Evolutionary conservation across 1,140 invertebrate species (phyloP), one percentile per base, ranked within the genome.

Genomic region (Dreissena polymorpha): DNA sequence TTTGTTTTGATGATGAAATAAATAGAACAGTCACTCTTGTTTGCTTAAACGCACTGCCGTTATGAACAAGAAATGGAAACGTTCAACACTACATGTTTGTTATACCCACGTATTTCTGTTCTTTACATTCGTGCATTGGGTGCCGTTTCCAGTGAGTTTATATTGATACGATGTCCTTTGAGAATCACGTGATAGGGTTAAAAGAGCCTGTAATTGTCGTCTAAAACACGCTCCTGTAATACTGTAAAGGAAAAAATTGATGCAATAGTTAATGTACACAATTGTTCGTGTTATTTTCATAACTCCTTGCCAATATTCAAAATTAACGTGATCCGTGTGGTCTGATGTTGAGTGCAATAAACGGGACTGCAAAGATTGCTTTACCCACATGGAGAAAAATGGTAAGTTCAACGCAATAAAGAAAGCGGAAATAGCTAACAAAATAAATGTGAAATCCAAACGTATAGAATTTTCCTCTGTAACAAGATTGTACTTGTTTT

Each of bases 181-280:
- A 39, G 39, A 39, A 39, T 39, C 39, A 39, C 39, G 39, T 39
- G 39, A 8, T 39, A 2, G 39, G 39, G 39, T 39, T 2, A 39
- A 39, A 39, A 39, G 39, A 39, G 39, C 39, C 39, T 39, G 39
- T 39, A 89, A 14, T 78, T 87, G 85, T 25, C 77, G 23, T 21
- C 89, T 83, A 73, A 89, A 90, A 55, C 86, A 89, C 0, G 82
- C 85, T 0, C 90, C 89, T 0, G 89, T 90, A 18, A 91, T 84
- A 72, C 87, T 89, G 72, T 91, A 91, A 51, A 91, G 72, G 68
- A 91, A 89, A 68, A 91, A 90, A 51, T 91, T 91, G 0, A 90
- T 85, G 39, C 87, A 88, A 51, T 91, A 91, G 71, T 91, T 91
- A 27, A 89, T 80, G 69, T 89, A 89, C 69, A 91, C 90, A 50